Conservation (phyloP, 2,888 invertebrate genomes). For the Seira musarum region DNA sequence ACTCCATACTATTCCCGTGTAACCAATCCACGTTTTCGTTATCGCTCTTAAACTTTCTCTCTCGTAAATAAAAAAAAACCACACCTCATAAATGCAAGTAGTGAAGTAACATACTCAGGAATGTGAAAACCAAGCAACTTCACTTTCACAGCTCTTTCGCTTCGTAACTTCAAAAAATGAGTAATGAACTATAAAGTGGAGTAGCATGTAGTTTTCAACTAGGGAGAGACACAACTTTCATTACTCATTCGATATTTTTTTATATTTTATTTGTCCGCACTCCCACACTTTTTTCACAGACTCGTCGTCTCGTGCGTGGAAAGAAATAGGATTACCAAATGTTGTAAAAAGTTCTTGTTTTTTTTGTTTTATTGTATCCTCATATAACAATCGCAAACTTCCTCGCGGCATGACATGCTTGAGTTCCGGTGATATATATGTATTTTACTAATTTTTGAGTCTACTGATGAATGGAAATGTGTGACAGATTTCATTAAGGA, state of each 20-base stretch:
- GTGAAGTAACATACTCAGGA: background rate
- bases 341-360: background rate
- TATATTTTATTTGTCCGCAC: background rate
- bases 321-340: background rate
- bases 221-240: background rate
- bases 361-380: background rate
- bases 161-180: background rate
- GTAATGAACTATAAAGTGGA: background rate
- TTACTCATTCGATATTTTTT: background rate
- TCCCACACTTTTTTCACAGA: slow-evolving; percentile 3
- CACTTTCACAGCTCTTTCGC: slow-evolving; percentile 7
- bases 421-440: background rate
- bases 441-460: slow-evolving; percentile 8
- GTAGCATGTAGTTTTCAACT: slow-evolving; percentile 1
- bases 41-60: background rate
- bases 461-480: slow-evolving; percentile 8
- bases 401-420: background rate
- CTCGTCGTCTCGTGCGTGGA: background rate
- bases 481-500: slow-evolving; percentile 5
- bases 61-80: slow-evolving; percentile 9
- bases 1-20: background rate
- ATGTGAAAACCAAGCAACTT: background rate
- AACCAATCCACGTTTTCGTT: background rate
- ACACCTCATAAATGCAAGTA: background rate
- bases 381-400: background rate